These are phyloP conservation scores for Hyles lineata DNA, from an alignment of 2,888 invertebrate species.

Conservation along the genomic window DNA sequence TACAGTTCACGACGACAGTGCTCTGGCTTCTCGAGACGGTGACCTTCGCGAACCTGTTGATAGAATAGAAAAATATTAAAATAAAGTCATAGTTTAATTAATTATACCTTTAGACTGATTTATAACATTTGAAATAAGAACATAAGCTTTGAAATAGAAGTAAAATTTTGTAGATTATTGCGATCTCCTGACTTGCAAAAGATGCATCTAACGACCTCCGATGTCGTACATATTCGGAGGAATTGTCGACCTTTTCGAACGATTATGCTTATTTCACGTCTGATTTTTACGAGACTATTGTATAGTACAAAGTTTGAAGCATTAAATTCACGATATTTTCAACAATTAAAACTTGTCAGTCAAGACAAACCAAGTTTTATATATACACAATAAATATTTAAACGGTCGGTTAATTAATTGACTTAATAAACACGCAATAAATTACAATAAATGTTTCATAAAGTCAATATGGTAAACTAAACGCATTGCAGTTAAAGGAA, in stretches of 20 bases:
- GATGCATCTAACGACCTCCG: too few species aligned
- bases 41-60: slow-evolving; percentile 93
- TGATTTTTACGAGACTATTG: too few species aligned
- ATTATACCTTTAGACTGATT: not conserved
- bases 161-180: too few species aligned
- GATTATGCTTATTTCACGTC: too few species aligned
- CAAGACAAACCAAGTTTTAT: not conserved
- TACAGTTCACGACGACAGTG: slow-evolving; percentile 96
- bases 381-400: not conserved
- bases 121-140: not conserved
- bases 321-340: too few species aligned
- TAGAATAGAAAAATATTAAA: not conserved
- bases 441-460: not conserved
- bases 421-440: not conserved
- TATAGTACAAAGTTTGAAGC: too few species aligned
- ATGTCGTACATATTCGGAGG: too few species aligned
- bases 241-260: too few species aligned
- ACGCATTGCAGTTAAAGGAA: not conserved
- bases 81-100: slow-evolving; percentile 21
- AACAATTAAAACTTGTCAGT: not conserved
- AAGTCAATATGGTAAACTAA: not conserved
- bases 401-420: not conserved
- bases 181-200: too few species aligned
- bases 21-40: slow-evolving; percentile 95
- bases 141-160: not conserved